Percentiles rank a stretch among this genome's conserved stretches.
These are phyloP conservation scores for Urophycis tenuis DNA, from an alignment of 2,797 vertebrate species.

Conservation along the genomic window DNA sequence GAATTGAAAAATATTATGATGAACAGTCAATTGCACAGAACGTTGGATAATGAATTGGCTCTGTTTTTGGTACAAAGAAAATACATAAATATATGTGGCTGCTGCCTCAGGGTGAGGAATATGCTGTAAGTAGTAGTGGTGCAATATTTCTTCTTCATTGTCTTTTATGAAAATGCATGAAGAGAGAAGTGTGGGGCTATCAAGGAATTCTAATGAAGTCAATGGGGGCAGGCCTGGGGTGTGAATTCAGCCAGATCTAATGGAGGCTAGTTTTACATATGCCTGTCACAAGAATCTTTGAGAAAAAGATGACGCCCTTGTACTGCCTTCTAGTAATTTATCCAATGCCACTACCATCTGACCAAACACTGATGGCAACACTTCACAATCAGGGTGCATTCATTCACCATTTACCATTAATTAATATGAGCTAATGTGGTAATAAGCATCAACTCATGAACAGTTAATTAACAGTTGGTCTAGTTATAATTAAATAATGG, in stretches of 20 bases:
- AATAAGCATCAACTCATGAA: too few relatives aligned
- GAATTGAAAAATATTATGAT: too few relatives aligned
- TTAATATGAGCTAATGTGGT: too few relatives aligned
- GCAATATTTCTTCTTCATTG: slow-evolving; percentile 50
- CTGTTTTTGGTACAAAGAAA: neutral
- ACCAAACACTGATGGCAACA: neutral
- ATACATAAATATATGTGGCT: neutral
- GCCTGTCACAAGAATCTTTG: neutral
- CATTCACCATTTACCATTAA: too few relatives aligned
- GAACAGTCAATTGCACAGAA: neutral
- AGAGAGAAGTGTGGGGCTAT: slow-evolving; percentile 31
- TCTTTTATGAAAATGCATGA: slow-evolving; percentile 56
- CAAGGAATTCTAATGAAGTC: slow-evolving; percentile 41
- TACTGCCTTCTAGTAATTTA: neutral
- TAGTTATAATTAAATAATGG: too few relatives aligned
- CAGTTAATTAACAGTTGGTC: too few relatives aligned
- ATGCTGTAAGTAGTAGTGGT: neutral
- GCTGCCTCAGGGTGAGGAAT: neutral
- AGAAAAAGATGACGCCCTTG: neutral
- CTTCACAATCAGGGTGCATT: too few relatives aligned
- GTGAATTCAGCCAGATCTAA: neutral
- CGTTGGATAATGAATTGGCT: neutral
- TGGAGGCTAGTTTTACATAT: neutral
- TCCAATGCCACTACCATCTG: neutral
- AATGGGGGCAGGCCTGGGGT: slow-evolving; percentile 17